A percentile compares a stretch with the other conserved stretches of the same genome.
Conservation (phyloP, 2,113 vertebrate species). For the Vombatus ursinus region DNA sequence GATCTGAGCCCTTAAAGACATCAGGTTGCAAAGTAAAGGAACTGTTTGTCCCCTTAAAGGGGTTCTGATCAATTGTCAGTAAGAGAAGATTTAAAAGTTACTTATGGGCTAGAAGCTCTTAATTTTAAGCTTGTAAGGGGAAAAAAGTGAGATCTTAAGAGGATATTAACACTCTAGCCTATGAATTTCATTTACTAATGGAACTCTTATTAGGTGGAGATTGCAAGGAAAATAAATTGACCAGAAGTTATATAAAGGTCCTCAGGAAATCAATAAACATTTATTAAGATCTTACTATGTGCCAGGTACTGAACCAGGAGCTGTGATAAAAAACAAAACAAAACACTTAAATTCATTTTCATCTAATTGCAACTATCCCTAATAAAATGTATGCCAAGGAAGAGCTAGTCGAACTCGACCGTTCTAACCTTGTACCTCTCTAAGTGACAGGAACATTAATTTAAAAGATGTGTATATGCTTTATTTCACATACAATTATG, state of each 20-base stretch:
- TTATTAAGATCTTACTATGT: neutral
- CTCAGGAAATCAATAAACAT: neutral
- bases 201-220: neutral
- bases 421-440: no score
- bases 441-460: no score
- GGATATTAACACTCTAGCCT: neutral
- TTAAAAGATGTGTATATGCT: no score
- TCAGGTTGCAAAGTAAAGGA: neutral
- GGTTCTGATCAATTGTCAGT: neutral
- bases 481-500: no score
- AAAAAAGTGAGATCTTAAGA: neutral
- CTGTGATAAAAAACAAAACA: neutral
- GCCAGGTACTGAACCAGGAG: neutral
- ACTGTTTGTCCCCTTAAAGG: neutral
- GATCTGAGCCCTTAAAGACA: neutral
- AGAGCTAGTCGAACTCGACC: no score
- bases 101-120: neutral
- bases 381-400: no score
- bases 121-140: neutral
- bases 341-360: neutral
- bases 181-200: neutral
- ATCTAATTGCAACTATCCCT: neutral
- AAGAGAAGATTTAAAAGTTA: neutral
- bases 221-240: neutral
- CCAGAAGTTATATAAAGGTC: neutral